Percentiles rank a stretch among this genome's conserved stretches.
phyloP scores from a whole-genome alignment of 2,888 invertebrate genomes.

The Dromius quadrimaculatus region DNA sequence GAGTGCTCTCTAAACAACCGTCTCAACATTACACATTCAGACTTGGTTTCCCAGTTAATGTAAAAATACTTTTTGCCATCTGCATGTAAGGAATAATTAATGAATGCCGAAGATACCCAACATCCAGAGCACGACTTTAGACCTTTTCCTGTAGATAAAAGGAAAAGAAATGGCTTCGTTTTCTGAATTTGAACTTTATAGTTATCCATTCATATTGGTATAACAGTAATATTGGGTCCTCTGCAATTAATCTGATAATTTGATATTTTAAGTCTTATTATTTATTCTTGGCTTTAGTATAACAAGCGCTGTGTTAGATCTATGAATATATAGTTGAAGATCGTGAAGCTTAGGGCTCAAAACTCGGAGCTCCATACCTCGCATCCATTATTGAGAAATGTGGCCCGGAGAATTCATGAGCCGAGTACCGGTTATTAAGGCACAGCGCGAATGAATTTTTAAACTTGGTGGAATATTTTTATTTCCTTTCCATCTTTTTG shows the following conservation, averaged over 20 bases:
- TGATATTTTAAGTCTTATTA: no score
- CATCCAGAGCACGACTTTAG: no score
- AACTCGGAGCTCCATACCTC: conserved; percentile 39
- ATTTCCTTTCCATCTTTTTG: conserved; percentile 52
- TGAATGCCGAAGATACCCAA: conserved; percentile 54
- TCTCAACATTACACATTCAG: conserved; percentile 56
- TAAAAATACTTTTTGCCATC: conserved; percentile 58
- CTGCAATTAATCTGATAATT: no score
- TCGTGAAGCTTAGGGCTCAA: no score
- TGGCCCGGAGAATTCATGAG: conserved; percentile 52
- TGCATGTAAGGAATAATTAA: conserved; percentile 56
- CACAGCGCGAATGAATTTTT: conserved; percentile 50
- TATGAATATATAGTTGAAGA: no score
- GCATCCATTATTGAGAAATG: conserved; percentile 57
- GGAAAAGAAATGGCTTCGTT: no score
- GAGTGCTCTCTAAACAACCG: conserved; percentile 24
- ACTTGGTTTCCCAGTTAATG: conserved; percentile 57
- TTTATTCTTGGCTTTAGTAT: no score
- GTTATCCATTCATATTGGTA: no score
- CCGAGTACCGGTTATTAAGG: conserved; percentile 48
- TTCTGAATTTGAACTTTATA: no score
- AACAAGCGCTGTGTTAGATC: no score
- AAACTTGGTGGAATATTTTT: conserved; percentile 51
- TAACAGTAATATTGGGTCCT: no score
- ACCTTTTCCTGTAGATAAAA: no score